Evolutionary conservation across 2,113 vertebrate genomes (phyloP).

Genomic region (Passerina amoena): DNA sequence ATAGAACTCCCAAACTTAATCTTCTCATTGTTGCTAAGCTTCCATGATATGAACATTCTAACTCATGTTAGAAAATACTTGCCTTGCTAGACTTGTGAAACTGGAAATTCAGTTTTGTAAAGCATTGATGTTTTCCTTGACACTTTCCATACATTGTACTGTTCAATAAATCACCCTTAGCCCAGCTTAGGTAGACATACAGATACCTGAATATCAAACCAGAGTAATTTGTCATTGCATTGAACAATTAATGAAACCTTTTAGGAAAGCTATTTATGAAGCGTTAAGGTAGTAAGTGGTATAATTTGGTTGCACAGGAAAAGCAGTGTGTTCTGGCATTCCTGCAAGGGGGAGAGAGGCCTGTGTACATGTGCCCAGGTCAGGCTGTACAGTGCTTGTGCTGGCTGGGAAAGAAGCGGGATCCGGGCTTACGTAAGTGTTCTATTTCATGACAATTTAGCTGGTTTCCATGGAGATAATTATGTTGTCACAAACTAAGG

Average conservation of each 20-base stretch:
- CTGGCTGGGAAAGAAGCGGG: not conserved
- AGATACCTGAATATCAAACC: not conserved
- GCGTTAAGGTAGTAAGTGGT: not conserved
- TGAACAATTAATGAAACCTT: not conserved
- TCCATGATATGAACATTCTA: not conserved
- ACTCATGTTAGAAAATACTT: not conserved
- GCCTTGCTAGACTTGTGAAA: not conserved
- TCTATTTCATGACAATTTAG: slow-evolving; percentile 22
- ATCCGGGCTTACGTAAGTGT: not conserved
- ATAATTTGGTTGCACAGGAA: not conserved
- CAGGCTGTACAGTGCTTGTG: not conserved
- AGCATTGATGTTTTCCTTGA: not conserved
- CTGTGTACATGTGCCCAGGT: not conserved
- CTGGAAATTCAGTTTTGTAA: not conserved
- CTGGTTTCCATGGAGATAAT: slow-evolving; percentile 62
- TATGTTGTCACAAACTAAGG: slow-evolving; percentile 42
- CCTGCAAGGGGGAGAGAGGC: not conserved
- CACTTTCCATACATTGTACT: rapidly evolving
- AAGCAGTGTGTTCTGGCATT: not conserved
- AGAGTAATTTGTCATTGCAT: not conserved
- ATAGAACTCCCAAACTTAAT: slow-evolving; percentile 12
- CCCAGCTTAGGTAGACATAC: not conserved
- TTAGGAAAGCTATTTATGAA: not conserved
- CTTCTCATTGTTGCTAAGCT: slow-evolving; percentile 31
- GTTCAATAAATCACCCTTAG: not conserved